Conservation (phyloP, 2,888 invertebrate genomes). For the Coelinius sp. region DNA sequence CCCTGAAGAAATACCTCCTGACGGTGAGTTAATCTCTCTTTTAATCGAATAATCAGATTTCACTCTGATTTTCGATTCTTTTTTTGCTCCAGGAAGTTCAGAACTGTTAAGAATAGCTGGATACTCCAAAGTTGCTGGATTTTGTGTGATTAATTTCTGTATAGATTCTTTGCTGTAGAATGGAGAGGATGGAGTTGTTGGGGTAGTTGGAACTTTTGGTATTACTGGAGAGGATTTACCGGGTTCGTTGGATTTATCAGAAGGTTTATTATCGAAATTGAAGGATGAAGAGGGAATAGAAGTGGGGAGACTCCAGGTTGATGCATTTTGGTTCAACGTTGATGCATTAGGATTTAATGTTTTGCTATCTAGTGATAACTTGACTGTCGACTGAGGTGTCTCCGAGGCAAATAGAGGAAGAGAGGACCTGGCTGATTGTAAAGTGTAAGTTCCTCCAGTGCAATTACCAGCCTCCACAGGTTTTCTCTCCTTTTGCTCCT, state of each 20-base stretch:
- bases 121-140: neutral
- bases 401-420: conserved; percentile 35
- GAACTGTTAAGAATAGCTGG: neutral
- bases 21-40: neutral
- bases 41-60: neutral
- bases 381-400: conserved; percentile 36
- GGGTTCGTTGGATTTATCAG: neutral
- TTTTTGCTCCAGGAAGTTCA: neutral
- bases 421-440: conserved; percentile 39
- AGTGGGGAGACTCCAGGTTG: neutral
- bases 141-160: neutral
- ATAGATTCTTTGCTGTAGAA: neutral
- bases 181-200: neutral
- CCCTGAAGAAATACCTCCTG: neutral
- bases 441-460: conserved; percentile 44
- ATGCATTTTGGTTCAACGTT: neutral
- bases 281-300: neutral
- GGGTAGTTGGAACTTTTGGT: neutral
- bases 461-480: conserved; percentile 22
- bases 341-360: neutral
- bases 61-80: neutral
- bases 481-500: conserved; percentile 11
- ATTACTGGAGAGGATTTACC: neutral
- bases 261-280: neutral
- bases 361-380: conserved; percentile 59